Evolutionary conservation across 2,113 vertebrate species (phyloP), one percentile per base, ranked within the genome.

Genomic region (Motacilla tschutschensis): DNA sequence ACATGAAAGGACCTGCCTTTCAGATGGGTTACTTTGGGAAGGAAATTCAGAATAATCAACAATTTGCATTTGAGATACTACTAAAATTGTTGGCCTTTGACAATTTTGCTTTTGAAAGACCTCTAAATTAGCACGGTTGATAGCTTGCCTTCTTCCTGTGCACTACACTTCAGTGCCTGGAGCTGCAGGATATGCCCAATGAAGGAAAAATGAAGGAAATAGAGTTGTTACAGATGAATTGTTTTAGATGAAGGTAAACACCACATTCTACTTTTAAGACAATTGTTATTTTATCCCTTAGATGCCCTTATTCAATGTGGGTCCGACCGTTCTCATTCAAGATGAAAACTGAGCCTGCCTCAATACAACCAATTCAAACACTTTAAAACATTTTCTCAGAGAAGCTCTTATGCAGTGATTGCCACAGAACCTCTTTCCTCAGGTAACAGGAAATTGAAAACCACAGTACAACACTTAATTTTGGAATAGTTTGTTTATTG

Each of bases 21-120:
- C 47, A 62, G 21, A 43, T 7, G 50, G 33, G 35, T 82, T 91
- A 53, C 54, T 88, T 66, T 78, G 74, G 79, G 58, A 87, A 91
- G 64, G 60, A 93, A 91, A 90, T 60, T 76, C 41, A 73, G 41
- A 88, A 57, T 77, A 87, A 82, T 81, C 26, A 81, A 77, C 19
- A 43, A 25, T 58, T 81, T 91, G 36, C 47, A 60, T 66, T 74
- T 83, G 47, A 73, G 35, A 33, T 76, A 12, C 44, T 29, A 12
- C 26, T 83, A 66, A 80, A 77, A 69, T 50, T 50, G 41, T 29
- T 3, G 3, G 9, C 62, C 22, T 25, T 88, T 72, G 69, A 33
- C 35, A 85, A 22, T 44, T 82, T 85, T 79, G 24, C 26, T 84
- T 83, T 76, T 76, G 65, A 55, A 62, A 90, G 66, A 58, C 10